Evolutionary conservation across 2,797 vertebrate species (phyloP).

Genomic region (Alcedo quadribrachys): DNA sequence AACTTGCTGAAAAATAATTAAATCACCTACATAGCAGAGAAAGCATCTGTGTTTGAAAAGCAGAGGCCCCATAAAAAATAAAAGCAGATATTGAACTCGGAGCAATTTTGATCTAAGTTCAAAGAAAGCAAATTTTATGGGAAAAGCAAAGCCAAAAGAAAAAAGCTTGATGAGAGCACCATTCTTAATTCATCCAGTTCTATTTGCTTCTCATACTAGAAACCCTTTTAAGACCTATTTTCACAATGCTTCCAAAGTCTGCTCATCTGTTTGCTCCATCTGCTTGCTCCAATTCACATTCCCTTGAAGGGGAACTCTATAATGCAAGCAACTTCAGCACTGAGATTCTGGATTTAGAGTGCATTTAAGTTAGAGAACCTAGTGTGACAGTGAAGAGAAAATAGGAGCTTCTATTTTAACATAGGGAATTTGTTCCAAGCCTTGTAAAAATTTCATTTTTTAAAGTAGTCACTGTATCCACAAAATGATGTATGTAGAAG

Average conservation of each 20-base stretch:
- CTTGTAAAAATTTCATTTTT: not conserved
- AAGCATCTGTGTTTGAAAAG: not conserved
- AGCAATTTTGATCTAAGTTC: not conserved
- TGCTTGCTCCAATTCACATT: slow-evolving; percentile 42
- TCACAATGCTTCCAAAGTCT: slow-evolving; percentile 24
- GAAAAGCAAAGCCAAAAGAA: not conserved
- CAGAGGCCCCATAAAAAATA: not conserved
- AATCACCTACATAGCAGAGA: not conserved
- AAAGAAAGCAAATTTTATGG: not conserved
- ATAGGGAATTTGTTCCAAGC: not conserved
- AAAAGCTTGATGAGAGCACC: not conserved
- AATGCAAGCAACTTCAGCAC: not conserved
- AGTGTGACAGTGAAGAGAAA: not conserved
- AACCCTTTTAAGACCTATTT: slow-evolving; percentile 38
- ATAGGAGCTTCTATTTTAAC: not conserved
- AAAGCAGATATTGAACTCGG: not conserved
- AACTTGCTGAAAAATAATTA: not conserved
- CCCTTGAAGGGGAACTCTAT: not conserved
- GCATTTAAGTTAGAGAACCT: not conserved
- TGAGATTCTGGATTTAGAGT: not conserved
- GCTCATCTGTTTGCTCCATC: slow-evolving; percentile 57
- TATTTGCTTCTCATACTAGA: slow-evolving; percentile 19
- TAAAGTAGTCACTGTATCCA: not conserved
- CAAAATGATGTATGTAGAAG: not conserved
- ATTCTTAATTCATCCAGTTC: not conserved